Conservation (phyloP, 2,113 vertebrate genomes). For the Steatornis caripensis region DNA sequence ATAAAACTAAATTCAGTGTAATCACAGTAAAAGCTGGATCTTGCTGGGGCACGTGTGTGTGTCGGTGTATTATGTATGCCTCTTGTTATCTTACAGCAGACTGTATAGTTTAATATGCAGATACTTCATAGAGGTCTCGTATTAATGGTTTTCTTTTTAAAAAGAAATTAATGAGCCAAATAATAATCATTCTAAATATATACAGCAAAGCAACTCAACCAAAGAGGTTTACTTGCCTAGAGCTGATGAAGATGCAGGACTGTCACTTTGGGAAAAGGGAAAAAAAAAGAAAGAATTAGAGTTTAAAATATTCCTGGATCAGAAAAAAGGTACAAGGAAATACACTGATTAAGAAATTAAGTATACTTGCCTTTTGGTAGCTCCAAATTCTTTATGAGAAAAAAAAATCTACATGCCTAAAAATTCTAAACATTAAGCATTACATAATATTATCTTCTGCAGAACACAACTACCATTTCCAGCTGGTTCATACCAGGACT, state of each 20-base stretch:
- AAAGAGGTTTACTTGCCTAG: neutral
- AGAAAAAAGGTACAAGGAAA: neutral
- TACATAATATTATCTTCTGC: neutral
- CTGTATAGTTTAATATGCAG: neutral
- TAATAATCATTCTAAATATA: neutral
- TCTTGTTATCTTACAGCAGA: neutral
- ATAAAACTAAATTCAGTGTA: neutral
- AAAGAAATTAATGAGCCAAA: neutral
- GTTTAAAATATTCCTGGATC: neutral
- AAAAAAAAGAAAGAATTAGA: neutral
- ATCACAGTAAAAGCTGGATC: neutral
- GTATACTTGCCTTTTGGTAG: neutral
- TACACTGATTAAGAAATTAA: neutral
- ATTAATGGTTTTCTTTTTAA: neutral
- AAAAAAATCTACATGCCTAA: neutral
- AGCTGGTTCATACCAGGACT: neutral
- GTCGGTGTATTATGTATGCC: neutral
- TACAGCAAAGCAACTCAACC: neutral
- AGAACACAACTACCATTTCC: neutral
- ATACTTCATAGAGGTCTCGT: neutral
- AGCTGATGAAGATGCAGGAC: neutral
- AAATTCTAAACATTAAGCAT: neutral
- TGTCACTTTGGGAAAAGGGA: fast-evolving
- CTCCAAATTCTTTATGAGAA: neutral
- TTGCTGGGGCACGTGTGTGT: neutral